Percentiles rank a stretch among this genome's conserved stretches.
Conservation (phyloP, 2,888 invertebrate species). For the Acanthococcus lagerstroemiae region DNA sequence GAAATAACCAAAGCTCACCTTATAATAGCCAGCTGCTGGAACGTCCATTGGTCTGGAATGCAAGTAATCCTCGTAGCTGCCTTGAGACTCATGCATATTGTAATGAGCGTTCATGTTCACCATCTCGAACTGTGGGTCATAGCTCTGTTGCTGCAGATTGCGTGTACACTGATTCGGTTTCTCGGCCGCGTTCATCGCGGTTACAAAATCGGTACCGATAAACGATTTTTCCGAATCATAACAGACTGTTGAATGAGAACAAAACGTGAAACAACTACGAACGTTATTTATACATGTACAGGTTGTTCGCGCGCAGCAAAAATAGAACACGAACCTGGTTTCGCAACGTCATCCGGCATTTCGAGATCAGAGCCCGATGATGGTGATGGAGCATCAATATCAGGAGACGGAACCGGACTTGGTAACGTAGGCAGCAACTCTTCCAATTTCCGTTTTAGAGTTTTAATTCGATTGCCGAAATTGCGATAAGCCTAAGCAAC, state of each 20-base stretch:
- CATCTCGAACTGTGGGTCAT: neutral
- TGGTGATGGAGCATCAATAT: slow-evolving; percentile 61
- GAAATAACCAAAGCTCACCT: no score
- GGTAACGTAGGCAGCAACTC: slow-evolving; percentile 64
- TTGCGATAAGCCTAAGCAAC: slow-evolving; percentile 76
- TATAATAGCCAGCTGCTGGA: neutral
- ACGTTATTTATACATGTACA: neutral
- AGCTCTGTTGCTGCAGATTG: neutral
- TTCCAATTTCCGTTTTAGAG: slow-evolving; percentile 73
- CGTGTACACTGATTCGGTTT: slow-evolving; percentile 8
- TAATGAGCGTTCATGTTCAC: neutral
- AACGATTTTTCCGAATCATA: slow-evolving; percentile 28
- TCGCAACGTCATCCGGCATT: slow-evolving; percentile 50
- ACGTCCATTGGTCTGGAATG: no score
- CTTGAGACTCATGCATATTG: neutral
- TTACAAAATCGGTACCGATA: slow-evolving; percentile 27
- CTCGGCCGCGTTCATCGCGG: slow-evolving; percentile 18
- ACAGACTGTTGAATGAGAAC: slow-evolving; percentile 9
- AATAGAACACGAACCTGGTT: slow-evolving; percentile 4
- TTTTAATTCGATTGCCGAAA: slow-evolving; percentile 78
- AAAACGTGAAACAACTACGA: neutral
- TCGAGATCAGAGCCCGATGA: slow-evolving; percentile 64
- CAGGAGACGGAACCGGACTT: slow-evolving; percentile 56
- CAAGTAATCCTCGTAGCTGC: neutral
- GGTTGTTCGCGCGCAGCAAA: neutral